Base-by-base conservation (phyloP, 2,113 vertebrate genomes). In the Columba janthina region DNA sequence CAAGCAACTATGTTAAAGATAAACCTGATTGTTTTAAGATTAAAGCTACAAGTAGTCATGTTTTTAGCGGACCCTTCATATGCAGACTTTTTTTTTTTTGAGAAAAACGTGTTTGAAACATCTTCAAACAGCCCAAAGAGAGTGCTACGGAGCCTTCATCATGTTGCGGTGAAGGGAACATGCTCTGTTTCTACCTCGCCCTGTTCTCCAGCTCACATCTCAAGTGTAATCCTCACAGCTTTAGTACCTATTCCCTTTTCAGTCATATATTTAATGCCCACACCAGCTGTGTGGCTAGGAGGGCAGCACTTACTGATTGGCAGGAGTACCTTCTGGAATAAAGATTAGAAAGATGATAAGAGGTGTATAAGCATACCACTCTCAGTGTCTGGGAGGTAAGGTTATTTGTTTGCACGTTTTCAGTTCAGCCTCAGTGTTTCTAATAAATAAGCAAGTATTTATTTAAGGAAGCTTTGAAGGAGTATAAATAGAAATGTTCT, bases 401-500 rank as follows among this genome's bases (percentile, higher is more conserved):
- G 28, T 64, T 90, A 69, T 86, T 84, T 18, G 6, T 34, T 74
- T 44, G 20, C 16, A 80, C 86, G 60, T 84, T 94, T 54, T 92
- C n/a, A 92, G 58, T 86, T 92, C 72, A 84, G 67, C 64, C 76
- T 78, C 57, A 46, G 31, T 81, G 77, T 95, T 94, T 89, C 72
- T 58, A 92, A 91, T 92, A 94, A 89, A 94, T 79, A 97, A 78
- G 66, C 40, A 86, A 38, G 20, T 48, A 69, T 87, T 97, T 93
- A 96, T 90, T 92, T 94, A 92, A 94, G 89, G 69, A 94, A 96
- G 78, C 86, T 90, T 96, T 90, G 90, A 94, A 67, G 51, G 17
- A 86, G 29, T 92, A 96, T 95, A 97, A 97, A 94, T 92, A 97
- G 86, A 95, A 88, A 61, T 56, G 85, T 92, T 97, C 92, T 92